A percentile compares a stretch with the other conserved stretches of the same genome.
phyloP scores from a whole-genome alignment of 2,113 vertebrate species.

The Shinisaurus crocodilurus region DNA sequence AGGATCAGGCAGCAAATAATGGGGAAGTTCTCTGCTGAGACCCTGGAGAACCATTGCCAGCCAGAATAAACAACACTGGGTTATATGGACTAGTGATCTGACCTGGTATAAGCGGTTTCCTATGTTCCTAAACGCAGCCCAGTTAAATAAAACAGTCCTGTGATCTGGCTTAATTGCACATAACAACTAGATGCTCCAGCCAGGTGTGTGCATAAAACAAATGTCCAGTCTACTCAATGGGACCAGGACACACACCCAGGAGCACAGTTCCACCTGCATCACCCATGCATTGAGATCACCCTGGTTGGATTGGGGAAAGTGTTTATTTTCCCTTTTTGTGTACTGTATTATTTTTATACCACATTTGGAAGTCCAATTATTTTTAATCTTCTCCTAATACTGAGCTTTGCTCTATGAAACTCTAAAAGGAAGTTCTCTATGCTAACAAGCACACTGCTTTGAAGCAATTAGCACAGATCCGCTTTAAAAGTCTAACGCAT shows the following conservation, averaged over 20 bases:
- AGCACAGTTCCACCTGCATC: background rate
- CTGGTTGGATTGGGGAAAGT: background rate
- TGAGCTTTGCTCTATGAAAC: conserved; percentile 12
- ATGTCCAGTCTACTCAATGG: background rate
- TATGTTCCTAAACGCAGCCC: background rate
- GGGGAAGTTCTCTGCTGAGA: background rate
- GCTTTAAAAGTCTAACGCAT: conserved; percentile 65
- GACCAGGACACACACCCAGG: no score
- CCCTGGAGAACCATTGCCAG: background rate
- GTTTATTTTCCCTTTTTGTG: background rate
- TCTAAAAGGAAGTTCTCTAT: background rate
- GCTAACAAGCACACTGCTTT: conserved; percentile 18
- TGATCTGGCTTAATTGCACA: background rate
- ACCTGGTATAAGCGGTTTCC: background rate
- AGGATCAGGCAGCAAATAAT: background rate
- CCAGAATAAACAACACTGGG: background rate
- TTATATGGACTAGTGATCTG: background rate
- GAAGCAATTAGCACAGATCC: conserved; percentile 54
- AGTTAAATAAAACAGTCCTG: background rate
- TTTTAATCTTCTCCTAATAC: conserved; percentile 15
- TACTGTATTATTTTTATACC: background rate
- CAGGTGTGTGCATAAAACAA: no score
- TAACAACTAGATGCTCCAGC: background rate
- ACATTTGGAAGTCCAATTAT: background rate
- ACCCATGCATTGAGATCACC: background rate